Base-by-base conservation (phyloP, 30 jellyfish, hydroid and myxozoan species). In the Pelagia noctiluca region DNA sequence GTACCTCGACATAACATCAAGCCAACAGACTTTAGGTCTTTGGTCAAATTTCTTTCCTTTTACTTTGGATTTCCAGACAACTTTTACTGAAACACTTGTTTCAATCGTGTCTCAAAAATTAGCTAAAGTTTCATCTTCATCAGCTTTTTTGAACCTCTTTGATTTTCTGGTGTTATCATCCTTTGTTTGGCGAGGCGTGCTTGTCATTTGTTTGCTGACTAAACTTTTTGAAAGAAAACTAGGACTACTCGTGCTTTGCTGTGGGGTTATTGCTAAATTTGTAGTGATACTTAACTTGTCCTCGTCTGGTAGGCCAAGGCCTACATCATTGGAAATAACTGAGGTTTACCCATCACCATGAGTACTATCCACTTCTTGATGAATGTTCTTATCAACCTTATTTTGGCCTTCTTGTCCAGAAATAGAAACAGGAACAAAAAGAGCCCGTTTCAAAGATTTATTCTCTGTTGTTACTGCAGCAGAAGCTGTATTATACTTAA, bases 1-100 rank as follows among this genome's bases (percentile, higher is more conserved):
- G 85, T 73, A 36, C 85, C 85, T 26, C 72, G 72, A 21, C 72
- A 57, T 19, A 21, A 32, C 82, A 69, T 33, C 30, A 29, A 33
- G 35, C 82, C 82, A 38, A 69, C 28, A 19, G 2, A 33, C 29
- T 25, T 69, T 66, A 69, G 82, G 62, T 69, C 65, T 35, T 35
- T 29, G 26, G 82, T 5, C 82, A 69, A 69, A 38, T 38, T 33
- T 38, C 35, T 69, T 5, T 69, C 57, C 65, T 33, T 38, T 33
- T n/a, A n/a, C 82, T 12, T 42, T 18, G 16, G 65, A 33, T 38
- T 35, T 35, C 82, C 82, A 69, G 26, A 31, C 57, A 69, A 69
- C 64, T 42, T 38, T 35, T 33, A 69, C 64, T 18, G 35, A 38
- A 69, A 69, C 82, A 23, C 64, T 35, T 26, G 70, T 4, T 33